Base-by-base conservation (phyloP, 2,888 invertebrate genomes). In the Drosophila paranaensis region DNA sequence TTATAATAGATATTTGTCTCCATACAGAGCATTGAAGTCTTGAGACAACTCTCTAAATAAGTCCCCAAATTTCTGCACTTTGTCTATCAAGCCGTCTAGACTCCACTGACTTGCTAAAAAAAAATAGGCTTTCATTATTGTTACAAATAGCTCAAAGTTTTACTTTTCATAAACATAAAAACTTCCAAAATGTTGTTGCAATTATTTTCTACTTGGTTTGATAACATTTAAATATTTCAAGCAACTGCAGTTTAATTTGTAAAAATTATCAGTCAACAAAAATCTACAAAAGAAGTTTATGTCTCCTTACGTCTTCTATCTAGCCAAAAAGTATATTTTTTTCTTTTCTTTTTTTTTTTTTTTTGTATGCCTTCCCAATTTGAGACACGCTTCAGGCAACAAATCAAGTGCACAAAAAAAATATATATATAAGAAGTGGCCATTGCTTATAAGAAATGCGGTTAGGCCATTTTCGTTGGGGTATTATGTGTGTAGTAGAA, bases 401-500 rank as follows among this genome's bases (percentile, higher is more conserved):
- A 60, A 65, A 74, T 79, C 70, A 74, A 74, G 57, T 60, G 77
- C 71, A 63, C 51, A 75, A 51, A 67, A 25, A 33, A n/a, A 45
- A 8, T 25, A 20, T 20, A 60, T 56, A 42, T n/a, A n/a, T 3
- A 40, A 42, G 13, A 40, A 42, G 40, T 10, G 10, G 56, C 42
- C 43, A 61, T 60, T 50, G 62, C 71, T 81, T 60, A 63, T 54
- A 60, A 60, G 48, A 81, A 75, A 75, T 81, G 75, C 63, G 56
- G 80, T 65, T 68, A 65, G 71, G 66, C 62, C 71, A 62, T 75
- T 64, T 63, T 67, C 51, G 65, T 43, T 61, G 62, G 55, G 58
- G 60, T 54, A 75, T 75, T 70, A 45, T 70, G 64, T 51, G 42
- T 62, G 46, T 48, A 46, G 51, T 30, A 54, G 57, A 67, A 55